Conservation (phyloP, 2,888 invertebrate genomes). For the Brassicogethes aeneus region DNA sequence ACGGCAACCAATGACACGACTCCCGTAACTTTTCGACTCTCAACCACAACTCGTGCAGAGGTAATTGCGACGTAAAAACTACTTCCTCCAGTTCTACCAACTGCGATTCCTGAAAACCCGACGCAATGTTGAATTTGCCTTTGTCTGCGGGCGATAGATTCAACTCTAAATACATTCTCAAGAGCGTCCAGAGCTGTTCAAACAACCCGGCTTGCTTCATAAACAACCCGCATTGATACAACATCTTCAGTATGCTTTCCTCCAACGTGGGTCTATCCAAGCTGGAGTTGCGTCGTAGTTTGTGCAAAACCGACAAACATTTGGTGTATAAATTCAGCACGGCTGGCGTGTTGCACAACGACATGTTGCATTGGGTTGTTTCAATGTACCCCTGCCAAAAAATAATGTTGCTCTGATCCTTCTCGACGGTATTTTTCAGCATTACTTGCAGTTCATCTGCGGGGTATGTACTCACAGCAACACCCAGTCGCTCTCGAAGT, state of each 20-base stretch:
- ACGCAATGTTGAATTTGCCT: conserved; percentile 20
- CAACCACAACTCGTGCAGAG: conserved; percentile 64
- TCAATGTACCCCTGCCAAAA: conserved; percentile 48
- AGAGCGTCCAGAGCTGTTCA: conserved; percentile 65
- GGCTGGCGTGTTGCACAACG: conserved; percentile 50
- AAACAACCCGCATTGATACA: conserved; percentile 50
- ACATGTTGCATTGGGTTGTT: conserved; percentile 49
- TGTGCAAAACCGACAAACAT: conserved; percentile 41
- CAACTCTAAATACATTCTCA: conserved; percentile 59
- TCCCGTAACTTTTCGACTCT: conserved; percentile 67
- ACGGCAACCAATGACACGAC: conserved; percentile 60
- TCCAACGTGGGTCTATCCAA: conserved; percentile 34
- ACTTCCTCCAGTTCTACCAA: conserved; percentile 53
- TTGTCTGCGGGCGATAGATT: conserved; percentile 46
- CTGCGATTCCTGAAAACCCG: conserved; percentile 42
- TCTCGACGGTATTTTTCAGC: conserved; percentile 41
- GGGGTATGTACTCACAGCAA: conserved; percentile 46
- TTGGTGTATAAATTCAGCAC: conserved; percentile 49
- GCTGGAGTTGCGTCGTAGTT: conserved; percentile 33
- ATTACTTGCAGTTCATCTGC: conserved; percentile 49
- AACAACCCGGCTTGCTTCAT: conserved; percentile 63
- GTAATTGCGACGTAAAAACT: conserved; percentile 53
- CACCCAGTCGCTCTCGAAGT: conserved; percentile 42
- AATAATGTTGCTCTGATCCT: conserved; percentile 42
- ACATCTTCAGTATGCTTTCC: conserved; percentile 39